Evolutionary conservation across 1,140 invertebrate species (phyloP).

Genomic region (Sitodiplosis mosellana): DNA sequence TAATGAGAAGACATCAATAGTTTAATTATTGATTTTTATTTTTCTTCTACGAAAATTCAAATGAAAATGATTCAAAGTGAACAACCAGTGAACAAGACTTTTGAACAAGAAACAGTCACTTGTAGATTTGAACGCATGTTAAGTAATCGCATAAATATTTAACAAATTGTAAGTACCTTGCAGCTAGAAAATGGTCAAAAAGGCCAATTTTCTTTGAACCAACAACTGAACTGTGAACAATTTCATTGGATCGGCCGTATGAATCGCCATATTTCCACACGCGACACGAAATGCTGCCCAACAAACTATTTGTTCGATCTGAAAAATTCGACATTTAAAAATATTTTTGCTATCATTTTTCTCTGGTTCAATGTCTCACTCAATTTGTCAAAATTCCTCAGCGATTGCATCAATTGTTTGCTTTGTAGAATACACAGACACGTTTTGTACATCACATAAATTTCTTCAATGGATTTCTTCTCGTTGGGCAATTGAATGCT

Average conservation of each 20-base stretch:
- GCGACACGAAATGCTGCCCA: constrained; percentile 35
- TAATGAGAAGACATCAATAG: constrained; percentile 4
- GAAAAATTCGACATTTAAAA: constrained; percentile 7
- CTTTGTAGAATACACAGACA: constrained; percentile 69
- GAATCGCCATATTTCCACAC: constrained; percentile 75
- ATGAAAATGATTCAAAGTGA: background rate
- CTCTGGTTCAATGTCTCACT: constrained; percentile 9
- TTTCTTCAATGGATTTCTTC: constrained; percentile 54
- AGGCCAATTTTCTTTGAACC: constrained; percentile 54
- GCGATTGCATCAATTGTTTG: constrained; percentile 48
- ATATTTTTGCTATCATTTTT: background rate
- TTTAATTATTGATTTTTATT: background rate
- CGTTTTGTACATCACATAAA: constrained; percentile 59
- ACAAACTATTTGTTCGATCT: constrained; percentile 34
- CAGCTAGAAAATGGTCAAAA: constrained; percentile 73
- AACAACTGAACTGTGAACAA: constrained; percentile 36
- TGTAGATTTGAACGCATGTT: too few species aligned
- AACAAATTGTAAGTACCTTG: constrained; percentile 32
- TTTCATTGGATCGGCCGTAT: constrained; percentile 48
- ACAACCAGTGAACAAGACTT: background rate
- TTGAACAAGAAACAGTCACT: constrained; percentile 5
- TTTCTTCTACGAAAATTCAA: background rate
- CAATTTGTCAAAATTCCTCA: constrained; percentile 8
- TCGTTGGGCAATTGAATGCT: constrained; percentile 68
- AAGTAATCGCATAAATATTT: too few species aligned